Evolutionary conservation across 2,797 vertebrate species (phyloP).

Genomic region (Xenentodon cancila): DNA sequence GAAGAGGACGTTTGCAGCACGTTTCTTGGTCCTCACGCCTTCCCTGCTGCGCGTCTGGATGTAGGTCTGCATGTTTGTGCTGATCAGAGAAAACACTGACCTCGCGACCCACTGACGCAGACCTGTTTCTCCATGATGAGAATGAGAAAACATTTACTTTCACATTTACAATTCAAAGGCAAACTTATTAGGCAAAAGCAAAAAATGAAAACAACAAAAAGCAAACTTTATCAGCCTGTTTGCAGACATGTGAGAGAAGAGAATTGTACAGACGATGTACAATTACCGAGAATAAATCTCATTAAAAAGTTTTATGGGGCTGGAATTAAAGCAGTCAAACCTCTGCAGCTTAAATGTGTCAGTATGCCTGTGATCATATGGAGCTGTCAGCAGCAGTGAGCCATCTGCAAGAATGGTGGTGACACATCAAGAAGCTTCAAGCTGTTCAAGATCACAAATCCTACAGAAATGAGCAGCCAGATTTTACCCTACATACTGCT

Average conservation of each 20-base stretch:
- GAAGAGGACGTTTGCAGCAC: not conserved
- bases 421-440: conserved; percentile 11
- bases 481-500: no score
- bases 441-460: not conserved
- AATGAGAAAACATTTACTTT: conserved; percentile 39
- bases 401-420: not conserved
- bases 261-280: conserved; percentile 16
- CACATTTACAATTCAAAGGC: conserved; percentile 13
- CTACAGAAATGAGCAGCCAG: no score
- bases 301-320: not conserved
- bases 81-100: conserved; percentile 43
- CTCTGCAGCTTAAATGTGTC: not conserved
- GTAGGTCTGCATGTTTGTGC: conserved; percentile 30
- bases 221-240: not conserved
- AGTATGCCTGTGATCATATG: not conserved
- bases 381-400: conserved; percentile 2
- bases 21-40: not conserved
- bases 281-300: conserved; percentile 1
- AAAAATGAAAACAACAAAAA: not conserved
- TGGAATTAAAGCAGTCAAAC: not conserved
- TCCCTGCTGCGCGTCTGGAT: no score
- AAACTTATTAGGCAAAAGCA: not conserved
- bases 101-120: conserved; percentile 53
- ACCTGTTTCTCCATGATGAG: conserved; percentile 32
- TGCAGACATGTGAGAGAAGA: not conserved